Evolutionary conservation across 2,888 invertebrate genomes (phyloP).

Genomic region (Rhagium mordax): DNA sequence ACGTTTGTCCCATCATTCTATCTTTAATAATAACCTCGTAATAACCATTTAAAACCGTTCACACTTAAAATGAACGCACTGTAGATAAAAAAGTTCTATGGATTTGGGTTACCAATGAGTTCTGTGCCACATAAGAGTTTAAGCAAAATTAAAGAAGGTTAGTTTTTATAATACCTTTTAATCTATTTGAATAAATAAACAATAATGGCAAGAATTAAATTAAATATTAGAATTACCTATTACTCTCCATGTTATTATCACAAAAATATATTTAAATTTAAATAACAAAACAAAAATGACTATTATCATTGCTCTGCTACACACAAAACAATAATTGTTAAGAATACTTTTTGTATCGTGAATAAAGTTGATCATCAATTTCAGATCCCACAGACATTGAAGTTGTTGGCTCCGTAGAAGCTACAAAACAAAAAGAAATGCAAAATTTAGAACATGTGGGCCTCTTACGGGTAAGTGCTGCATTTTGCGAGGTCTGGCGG

Average conservation of each 20-base stretch:
- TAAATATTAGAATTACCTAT: background rate
- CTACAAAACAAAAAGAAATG: slow-evolving; percentile 21
- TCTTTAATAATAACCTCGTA: too few relatives aligned
- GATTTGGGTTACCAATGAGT: too few relatives aligned
- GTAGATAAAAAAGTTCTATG: too few relatives aligned
- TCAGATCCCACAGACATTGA: slow-evolving; percentile 13
- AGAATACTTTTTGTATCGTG: slow-evolving; percentile 27
- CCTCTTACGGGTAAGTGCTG: too few relatives aligned
- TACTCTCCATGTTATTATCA: background rate
- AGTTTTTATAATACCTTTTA: background rate
- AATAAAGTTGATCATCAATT: slow-evolving; percentile 17
- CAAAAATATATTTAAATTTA: too few relatives aligned
- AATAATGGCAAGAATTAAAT: background rate
- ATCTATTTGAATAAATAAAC: background rate
- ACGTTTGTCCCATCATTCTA: too few relatives aligned
- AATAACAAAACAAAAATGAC: background rate
- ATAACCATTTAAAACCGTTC: too few relatives aligned
- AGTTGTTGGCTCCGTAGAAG: slow-evolving; percentile 20
- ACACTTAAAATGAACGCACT: too few relatives aligned
- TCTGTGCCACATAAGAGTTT: too few relatives aligned
- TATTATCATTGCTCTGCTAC: too few relatives aligned
- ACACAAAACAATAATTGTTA: background rate
- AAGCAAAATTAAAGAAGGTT: background rate
- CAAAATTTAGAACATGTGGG: background rate
- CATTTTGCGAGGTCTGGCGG: too few relatives aligned